Evolutionary conservation across 2,113 vertebrate genomes (phyloP), one percentile per base, ranked within the genome.

Genomic region (Ammodytes dubius): DNA sequence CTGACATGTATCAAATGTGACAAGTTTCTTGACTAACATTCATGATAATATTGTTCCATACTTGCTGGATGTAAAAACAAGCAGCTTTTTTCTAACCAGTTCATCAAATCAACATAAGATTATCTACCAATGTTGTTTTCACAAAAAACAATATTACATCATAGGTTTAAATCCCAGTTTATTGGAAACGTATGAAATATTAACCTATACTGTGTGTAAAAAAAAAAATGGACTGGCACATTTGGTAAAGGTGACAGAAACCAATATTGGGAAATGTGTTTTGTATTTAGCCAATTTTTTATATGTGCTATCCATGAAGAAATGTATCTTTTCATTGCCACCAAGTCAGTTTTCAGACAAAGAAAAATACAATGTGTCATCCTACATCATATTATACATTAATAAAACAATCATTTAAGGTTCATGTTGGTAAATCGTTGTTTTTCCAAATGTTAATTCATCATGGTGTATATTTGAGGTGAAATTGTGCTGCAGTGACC

Each of bases 401-500:
- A 27, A 27, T 27, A 27, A 27, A 27, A 27, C 27, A 27, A 27
- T 27, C 1, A 27, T 27, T 27, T 27, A 27, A 27, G 27, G 27
- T 27, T 27, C 27, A 27, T 27, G 27, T 27, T 27, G 27, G 27
- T 27, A 27, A 27, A 27, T 27, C 27, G 27, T 27, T 27, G 27
- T 12, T 56, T 12, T 45, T 43, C 12, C 56, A n/a, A 58, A 37
- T 39, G n/a, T n/a, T 12, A 0, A 39, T 13, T 12, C n/a, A 4
- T 52, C 14, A 54, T 42, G 9, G 17, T 27, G 47, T 43, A 37
- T 10, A 47, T 58, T 35, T 61, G 19, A 73, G 14, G 40, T 59
- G 45, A 80, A 50, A 14, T 63, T 7, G 27, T 40, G 35, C 45
- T 84, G 90, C 70, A 90, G 77, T 86, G 49, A 65, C 77, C 6